Evolutionary conservation across 2,113 vertebrate genomes (phyloP).

Genomic region (Ascaphus truei): DNA sequence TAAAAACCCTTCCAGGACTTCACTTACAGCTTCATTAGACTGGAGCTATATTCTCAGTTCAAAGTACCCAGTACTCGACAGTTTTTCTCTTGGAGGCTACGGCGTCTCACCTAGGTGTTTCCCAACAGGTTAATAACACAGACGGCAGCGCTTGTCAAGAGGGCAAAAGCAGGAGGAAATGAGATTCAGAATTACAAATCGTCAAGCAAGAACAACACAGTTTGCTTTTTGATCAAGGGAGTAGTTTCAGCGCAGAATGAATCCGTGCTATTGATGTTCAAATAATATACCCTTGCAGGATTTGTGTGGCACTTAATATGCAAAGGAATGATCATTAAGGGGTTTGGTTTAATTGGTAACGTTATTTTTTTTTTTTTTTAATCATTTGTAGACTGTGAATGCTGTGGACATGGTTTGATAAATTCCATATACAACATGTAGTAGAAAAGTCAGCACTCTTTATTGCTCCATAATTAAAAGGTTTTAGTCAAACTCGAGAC

Average conservation of each 20-base stretch:
- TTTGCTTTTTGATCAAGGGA: not conserved
- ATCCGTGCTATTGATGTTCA: slow-evolving; percentile 10
- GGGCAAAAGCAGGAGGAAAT: not conserved
- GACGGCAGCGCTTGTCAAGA: not conserved
- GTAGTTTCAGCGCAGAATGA: slow-evolving; percentile 18
- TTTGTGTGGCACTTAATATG: not conserved
- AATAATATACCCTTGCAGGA: not conserved
- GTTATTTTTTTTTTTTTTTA: too few relatives aligned
- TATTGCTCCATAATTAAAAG: too few relatives aligned
- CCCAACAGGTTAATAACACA: not conserved
- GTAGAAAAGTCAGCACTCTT: too few relatives aligned
- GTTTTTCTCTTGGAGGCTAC: not conserved
- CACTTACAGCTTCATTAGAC: not conserved
- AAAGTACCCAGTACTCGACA: not conserved
- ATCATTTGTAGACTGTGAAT: too few relatives aligned
- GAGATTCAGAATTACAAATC: not conserved
- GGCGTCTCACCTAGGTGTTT: not conserved
- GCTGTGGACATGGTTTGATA: too few relatives aligned
- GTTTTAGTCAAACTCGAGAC: too few relatives aligned
- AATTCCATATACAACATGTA: too few relatives aligned
- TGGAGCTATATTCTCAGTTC: not conserved
- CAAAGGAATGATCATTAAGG: not conserved
- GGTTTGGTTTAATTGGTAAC: not conserved
- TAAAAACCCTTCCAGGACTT: not conserved
- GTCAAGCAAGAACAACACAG: not conserved